A percentile compares a stretch with the other conserved stretches of the same genome.
These are phyloP conservation scores for Hipposideros armiger DNA, from an alignment of 2,113 vertebrate species.

Conservation along the genomic window DNA sequence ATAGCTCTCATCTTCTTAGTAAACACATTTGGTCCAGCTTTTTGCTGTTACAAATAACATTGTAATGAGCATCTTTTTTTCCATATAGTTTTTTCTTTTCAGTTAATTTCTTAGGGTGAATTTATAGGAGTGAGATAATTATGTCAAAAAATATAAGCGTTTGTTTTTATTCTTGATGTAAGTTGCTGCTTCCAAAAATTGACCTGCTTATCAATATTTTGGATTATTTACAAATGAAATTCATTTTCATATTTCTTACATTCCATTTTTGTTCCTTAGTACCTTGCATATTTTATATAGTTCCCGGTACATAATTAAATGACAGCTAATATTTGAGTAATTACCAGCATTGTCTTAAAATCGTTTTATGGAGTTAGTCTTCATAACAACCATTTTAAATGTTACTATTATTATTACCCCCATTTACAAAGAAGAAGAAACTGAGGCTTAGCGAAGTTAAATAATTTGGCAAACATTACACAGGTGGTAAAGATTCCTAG, in stretches of 20 bases:
- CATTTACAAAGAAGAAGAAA: constrained; percentile 34
- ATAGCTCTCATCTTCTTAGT: neutral
- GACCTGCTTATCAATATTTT: neutral
- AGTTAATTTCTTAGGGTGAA: constrained; percentile 2
- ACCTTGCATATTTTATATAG: neutral
- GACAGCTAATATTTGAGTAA: neutral
- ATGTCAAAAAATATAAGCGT: neutral
- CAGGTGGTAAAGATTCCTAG: neutral
- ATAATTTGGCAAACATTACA: neutral
- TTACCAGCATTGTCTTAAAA: constrained; percentile 22
- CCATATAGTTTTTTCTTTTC: neutral
- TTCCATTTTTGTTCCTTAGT: neutral
- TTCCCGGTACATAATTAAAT: neutral
- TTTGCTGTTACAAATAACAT: neutral
- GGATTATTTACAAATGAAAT: constrained; percentile 57
- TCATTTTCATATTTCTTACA: neutral
- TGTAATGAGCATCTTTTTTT: neutral
- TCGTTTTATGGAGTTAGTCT: constrained; percentile 19
- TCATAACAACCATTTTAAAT: constrained; percentile 11
- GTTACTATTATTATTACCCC: neutral
- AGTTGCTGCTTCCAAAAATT: neutral
- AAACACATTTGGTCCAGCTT: neutral
- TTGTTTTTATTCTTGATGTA: neutral
- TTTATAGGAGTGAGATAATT: neutral
- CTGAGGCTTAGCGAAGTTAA: neutral